Evolutionary conservation across 2,113 vertebrate species (phyloP).

Genomic region (cat (Felis catus)): DNA sequence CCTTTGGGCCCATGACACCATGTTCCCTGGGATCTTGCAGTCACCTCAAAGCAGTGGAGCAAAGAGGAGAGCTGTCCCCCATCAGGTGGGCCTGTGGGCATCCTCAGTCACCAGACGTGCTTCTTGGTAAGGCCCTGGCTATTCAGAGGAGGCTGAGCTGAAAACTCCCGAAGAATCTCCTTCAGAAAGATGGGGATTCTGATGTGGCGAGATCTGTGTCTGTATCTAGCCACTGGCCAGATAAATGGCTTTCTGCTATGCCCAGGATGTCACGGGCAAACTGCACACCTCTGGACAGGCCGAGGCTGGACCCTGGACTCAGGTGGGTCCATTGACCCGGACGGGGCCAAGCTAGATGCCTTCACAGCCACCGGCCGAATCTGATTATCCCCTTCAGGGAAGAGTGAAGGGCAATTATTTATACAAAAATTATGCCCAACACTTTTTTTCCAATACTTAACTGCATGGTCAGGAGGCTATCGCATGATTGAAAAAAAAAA

Average conservation of each 20-base stretch:
- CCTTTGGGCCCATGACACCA: not conserved
- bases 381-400: not conserved
- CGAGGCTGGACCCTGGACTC: not conserved
- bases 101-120: not conserved
- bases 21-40: not conserved
- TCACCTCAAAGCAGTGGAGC: not conserved
- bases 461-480: not conserved
- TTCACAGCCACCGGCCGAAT: not conserved
- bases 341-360: not conserved
- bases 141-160: not conserved
- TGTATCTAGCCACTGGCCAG: not conserved
- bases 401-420: not conserved
- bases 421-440: not conserved
- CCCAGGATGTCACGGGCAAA: not conserved
- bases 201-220: not conserved
- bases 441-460: not conserved
- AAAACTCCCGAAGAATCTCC: not conserved
- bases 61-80: not conserved
- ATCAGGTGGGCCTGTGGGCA: not conserved
- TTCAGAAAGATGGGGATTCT: not conserved
- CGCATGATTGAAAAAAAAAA: not conserved
- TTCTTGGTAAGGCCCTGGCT: not conserved
- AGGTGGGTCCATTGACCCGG: rapidly evolving
- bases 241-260: not conserved
- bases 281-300: not conserved